Conservation (phyloP, 2,888 invertebrate species). For the Stomorhina lunata region DNA sequence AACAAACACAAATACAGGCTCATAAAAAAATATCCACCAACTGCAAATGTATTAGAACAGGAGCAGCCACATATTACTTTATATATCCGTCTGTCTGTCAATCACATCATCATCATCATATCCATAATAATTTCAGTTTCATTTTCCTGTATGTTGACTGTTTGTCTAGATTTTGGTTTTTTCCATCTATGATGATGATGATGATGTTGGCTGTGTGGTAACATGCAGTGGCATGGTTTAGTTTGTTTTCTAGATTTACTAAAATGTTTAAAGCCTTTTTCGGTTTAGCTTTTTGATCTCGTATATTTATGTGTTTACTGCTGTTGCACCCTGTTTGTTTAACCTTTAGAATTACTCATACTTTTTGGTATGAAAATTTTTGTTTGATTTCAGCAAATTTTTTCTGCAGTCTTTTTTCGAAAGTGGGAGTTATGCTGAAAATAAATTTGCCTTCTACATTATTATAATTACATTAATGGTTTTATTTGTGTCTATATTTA, state of each 20-base stretch:
- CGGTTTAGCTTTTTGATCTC: constrained; percentile 65
- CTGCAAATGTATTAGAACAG: neutral
- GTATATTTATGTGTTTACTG: constrained; percentile 39
- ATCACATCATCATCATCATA: neutral
- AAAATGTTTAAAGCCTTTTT: constrained; percentile 58
- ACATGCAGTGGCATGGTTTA: constrained; percentile 8
- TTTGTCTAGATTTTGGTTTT: constrained; percentile 45
- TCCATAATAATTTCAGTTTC: constrained; percentile 51
- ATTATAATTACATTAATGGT: constrained; percentile 65
- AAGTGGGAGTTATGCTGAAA: constrained; percentile 10
- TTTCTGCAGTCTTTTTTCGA: neutral
- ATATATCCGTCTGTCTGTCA: neutral
- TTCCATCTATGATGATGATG: constrained; percentile 11
- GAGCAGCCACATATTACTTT: neutral
- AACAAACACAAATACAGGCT: constrained; percentile 27
- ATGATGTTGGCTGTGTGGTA: constrained; percentile 15
- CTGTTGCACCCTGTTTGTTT: constrained; percentile 36
- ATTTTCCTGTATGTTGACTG: constrained; percentile 35
- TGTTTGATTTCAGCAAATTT: constrained; percentile 30
- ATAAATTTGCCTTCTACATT: constrained; percentile 38
- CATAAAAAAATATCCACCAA: neutral
- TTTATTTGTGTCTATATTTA: constrained; percentile 27
- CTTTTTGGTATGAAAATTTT: constrained; percentile 12
- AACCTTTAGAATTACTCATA: constrained; percentile 50
- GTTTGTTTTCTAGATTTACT: constrained; percentile 51